phyloP scores from a whole-genome alignment of 1,140 invertebrate species.

The Diabrotica virgifera region DNA sequence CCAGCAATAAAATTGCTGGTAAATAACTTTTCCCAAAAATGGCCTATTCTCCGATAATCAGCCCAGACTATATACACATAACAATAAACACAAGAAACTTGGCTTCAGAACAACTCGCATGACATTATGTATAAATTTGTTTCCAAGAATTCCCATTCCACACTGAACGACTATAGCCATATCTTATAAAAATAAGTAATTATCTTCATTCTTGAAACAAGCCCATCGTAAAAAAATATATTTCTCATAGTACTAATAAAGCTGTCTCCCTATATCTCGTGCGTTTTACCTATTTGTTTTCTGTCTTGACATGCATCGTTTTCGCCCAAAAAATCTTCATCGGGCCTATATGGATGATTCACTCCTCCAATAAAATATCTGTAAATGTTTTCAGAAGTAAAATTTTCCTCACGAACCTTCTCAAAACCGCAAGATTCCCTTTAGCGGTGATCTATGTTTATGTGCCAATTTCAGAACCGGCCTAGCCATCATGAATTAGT shows the following conservation, averaged over 20 bases:
- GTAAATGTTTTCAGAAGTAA: constrained; percentile 3
- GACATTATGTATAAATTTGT: too few relatives aligned
- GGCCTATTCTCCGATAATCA: too few relatives aligned
- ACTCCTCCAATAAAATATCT: constrained; percentile 1
- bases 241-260: not conserved
- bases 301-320: not conserved
- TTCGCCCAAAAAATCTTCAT: not conserved
- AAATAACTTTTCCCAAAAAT: too few relatives aligned
- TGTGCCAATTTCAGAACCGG: not conserved
- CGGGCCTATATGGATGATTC: not conserved
- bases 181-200: constrained; percentile 9
- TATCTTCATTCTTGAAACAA: not conserved
- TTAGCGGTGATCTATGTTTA: not conserved
- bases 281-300: not conserved
- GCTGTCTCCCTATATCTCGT: not conserved
- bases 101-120: too few relatives aligned
- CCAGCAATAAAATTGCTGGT: too few relatives aligned
- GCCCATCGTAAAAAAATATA: too few relatives aligned
- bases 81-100: too few relatives aligned
- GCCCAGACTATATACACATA: too few relatives aligned
- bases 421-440: constrained; percentile 1
- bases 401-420: constrained; percentile 2
- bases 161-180: not conserved
- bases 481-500: not conserved
- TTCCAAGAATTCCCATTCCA: too few relatives aligned